Base-by-base conservation (phyloP, 2,113 vertebrate species). In the Brachypteracias leptosomus region DNA sequence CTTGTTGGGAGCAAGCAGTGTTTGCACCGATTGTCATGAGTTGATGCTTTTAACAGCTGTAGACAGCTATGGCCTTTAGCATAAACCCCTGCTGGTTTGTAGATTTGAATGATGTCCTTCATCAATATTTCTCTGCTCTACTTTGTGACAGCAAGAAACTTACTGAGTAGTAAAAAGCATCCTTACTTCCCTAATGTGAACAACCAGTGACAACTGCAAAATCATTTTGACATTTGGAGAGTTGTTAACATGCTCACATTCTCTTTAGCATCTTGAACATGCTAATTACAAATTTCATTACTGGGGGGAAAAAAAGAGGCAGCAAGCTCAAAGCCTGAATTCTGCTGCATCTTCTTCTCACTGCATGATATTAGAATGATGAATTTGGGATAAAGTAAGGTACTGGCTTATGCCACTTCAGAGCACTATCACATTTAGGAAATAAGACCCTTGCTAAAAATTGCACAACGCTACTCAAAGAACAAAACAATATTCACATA, bases 21-120 rank as follows among this genome's bases (percentile, higher is more conserved):
- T 79, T 90, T 88, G 54, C 58, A 73, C 46, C 8, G 3, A 59
- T 21, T 96, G 74, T 68, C 90, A 91, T 7, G n/a, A 91, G 84
- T 1, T 86, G 47, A 75, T 91, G 54, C 29, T 94, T 93, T 92
- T 72, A 77, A 77, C 59, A 92, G 84, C 65, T 89, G 67, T 33
- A 93, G 95, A 92, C 74, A 97, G 83, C 75, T 68, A 49, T 88
- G 90, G 93, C 93, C 96, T 97, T 96, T 96, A 94, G 75, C 59
- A 88, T n/a, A 85, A 92, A 66, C 57, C 77, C 67, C 85, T 38
- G 36, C 61, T 86, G 86, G 44, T 57, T 85, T 85, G 36, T 59
- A 57, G 62, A 58, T 85, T 91, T 91, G 84, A 95, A 79, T 71
- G 80, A 90, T 92, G 80, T 18, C 70, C 83, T 90, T 89, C 77